Conservation (phyloP, 2,113 vertebrate species). For the Cynopterus brachyotis region DNA sequence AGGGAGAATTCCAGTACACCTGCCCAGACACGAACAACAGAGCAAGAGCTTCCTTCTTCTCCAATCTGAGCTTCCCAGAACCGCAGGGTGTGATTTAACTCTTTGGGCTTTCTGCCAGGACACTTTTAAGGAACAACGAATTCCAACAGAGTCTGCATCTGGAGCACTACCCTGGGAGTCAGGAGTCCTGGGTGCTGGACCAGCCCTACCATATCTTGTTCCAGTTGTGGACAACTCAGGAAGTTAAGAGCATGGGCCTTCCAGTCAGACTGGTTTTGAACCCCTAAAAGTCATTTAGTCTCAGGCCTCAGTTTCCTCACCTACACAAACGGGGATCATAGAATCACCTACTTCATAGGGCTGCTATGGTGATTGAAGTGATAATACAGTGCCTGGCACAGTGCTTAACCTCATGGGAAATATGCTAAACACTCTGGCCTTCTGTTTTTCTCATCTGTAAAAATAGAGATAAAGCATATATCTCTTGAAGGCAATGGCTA, state of each 20-base stretch:
- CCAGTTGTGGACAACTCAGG: background rate
- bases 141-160: background rate
- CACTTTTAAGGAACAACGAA: slow-evolving; percentile 67
- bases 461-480: background rate
- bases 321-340: background rate
- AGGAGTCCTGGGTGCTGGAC: background rate
- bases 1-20: slow-evolving; percentile 50
- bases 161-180: background rate
- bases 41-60: slow-evolving; percentile 56
- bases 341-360: background rate
- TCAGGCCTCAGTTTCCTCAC: background rate
- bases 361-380: background rate
- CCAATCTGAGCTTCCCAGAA: slow-evolving; percentile 64
- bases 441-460: slow-evolving; percentile 1
- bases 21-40: slow-evolving; percentile 66
- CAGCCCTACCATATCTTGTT: background rate
- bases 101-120: slow-evolving; percentile 51
- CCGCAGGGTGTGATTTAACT: slow-evolving; percentile 70
- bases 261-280: background rate
- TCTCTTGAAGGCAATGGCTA: background rate
- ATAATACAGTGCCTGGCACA: background rate
- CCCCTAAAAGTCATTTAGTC: background rate
- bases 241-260: background rate
- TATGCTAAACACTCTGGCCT: background rate
- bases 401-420: background rate